phyloP scores from a whole-genome alignment of 2,113 vertebrate species.

The Malurus alboscapulatus region DNA sequence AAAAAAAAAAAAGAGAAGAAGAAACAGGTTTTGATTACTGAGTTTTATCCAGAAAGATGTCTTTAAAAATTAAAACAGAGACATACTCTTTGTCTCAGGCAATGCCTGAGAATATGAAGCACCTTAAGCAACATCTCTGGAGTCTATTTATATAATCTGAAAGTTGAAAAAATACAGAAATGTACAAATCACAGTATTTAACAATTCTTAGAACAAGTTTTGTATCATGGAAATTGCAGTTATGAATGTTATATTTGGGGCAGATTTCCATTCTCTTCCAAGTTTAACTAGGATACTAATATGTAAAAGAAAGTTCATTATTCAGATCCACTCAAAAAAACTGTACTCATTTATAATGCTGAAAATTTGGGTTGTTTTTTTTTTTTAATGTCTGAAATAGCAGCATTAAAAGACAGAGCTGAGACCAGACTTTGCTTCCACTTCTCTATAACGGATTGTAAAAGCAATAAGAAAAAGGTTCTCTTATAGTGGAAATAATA shows the following conservation, averaged over 20 bases:
- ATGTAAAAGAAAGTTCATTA: neutral
- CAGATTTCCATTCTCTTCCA: neutral
- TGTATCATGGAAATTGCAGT: neutral
- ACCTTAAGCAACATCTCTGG: neutral
- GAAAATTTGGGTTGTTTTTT: neutral
- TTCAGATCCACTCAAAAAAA: neutral
- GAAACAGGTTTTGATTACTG: neutral
- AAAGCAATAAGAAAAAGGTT: neutral
- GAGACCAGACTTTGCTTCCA: neutral
- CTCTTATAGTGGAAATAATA: neutral
- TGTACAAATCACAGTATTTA: neutral
- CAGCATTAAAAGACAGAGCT: neutral
- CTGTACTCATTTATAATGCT: neutral
- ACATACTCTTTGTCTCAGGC: neutral
- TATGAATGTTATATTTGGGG: neutral
- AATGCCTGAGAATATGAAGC: neutral
- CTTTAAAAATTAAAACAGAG: neutral
- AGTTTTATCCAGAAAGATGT: neutral
- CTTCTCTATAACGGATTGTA: neutral
- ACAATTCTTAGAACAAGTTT: neutral
- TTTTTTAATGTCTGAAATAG: neutral
- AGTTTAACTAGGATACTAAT: neutral
- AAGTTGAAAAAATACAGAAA: conserved; percentile 39
- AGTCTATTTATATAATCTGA: conserved; percentile 27
- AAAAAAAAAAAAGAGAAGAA: neutral